phyloP scores from a whole-genome alignment of 2,888 invertebrate species.

The Agrochola litura region DNA sequence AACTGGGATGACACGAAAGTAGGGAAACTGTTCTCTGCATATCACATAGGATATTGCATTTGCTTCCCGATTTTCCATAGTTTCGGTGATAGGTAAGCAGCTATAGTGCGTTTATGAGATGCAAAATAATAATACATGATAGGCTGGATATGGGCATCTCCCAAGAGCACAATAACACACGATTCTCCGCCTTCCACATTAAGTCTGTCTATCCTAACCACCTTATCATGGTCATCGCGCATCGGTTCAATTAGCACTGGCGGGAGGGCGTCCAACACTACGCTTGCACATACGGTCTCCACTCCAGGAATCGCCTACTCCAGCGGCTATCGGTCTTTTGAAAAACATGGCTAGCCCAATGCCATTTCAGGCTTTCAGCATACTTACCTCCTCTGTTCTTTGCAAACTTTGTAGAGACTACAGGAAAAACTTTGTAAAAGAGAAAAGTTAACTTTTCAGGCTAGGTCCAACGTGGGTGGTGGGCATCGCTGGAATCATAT shows the following conservation, averaged over 20 bases:
- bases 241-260: background rate
- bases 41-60: slow-evolving; percentile 85
- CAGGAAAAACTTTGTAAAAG: background rate
- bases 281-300: background rate
- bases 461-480: slow-evolving; percentile 86
- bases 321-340: background rate
- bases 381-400: background rate
- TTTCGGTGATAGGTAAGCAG: slow-evolving; percentile 82
- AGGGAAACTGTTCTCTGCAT: slow-evolving; percentile 82
- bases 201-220: background rate
- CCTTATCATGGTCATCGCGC: background rate
- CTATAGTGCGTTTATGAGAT: background rate
- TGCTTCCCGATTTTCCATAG: slow-evolving; percentile 88
- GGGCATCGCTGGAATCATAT: slow-evolving; percentile 80
- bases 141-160: background rate
- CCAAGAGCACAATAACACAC: background rate
- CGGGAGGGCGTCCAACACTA: background rate
- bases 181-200: background rate
- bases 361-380: background rate
- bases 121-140: background rate
- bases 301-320: background rate
- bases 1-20: slow-evolving; percentile 84
- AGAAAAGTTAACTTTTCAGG: slow-evolving; percentile 65
- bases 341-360: background rate
- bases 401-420: background rate